A percentile compares a stretch with the other conserved stretches of the same genome.
These are phyloP conservation scores for Alsophila aescularia DNA, from an alignment of 2,888 invertebrate species.

Conservation along the genomic window DNA sequence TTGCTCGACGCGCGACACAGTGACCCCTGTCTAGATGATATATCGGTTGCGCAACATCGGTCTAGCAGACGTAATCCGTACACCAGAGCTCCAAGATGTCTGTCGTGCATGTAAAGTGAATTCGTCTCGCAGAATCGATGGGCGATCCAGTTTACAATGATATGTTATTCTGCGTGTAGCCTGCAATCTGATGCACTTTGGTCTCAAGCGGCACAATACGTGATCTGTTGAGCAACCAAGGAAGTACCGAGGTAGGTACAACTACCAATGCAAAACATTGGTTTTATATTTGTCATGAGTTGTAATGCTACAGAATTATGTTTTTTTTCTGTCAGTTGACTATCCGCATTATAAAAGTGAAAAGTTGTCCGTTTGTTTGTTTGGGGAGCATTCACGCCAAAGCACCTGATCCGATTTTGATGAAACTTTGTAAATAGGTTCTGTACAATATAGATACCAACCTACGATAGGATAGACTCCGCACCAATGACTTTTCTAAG, in stretches of 20 bases:
- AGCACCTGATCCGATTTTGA: too few species aligned
- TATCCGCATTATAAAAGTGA: too few species aligned
- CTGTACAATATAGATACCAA: too few species aligned
- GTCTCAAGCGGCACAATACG: conserved; percentile 55
- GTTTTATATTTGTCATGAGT: too few species aligned
- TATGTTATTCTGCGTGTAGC: conserved; percentile 59
- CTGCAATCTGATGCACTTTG: conserved; percentile 68
- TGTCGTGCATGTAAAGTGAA: conserved; percentile 34
- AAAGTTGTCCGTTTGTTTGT: too few species aligned
- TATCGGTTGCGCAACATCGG: conserved; percentile 42
- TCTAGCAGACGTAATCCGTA: conserved; percentile 29
- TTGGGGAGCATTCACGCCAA: too few species aligned
- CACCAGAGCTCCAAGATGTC: conserved; percentile 29
- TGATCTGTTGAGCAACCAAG: conserved; percentile 57
- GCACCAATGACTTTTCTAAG: too few species aligned
- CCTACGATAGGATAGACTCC: too few species aligned
- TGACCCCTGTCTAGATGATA: conserved; percentile 48
- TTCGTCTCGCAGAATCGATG: conserved; percentile 40
- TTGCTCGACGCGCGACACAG: conserved; percentile 41
- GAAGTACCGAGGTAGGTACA: conserved; percentile 26
- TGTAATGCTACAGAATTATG: too few species aligned
- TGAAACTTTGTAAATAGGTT: too few species aligned
- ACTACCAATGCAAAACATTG: conserved; percentile 23
- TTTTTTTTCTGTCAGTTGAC: too few species aligned
- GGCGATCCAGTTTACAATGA: conserved; percentile 57